These are phyloP conservation scores for Cyclina sinensis DNA, from an alignment of 1,140 invertebrate species.

Conservation along the genomic window DNA sequence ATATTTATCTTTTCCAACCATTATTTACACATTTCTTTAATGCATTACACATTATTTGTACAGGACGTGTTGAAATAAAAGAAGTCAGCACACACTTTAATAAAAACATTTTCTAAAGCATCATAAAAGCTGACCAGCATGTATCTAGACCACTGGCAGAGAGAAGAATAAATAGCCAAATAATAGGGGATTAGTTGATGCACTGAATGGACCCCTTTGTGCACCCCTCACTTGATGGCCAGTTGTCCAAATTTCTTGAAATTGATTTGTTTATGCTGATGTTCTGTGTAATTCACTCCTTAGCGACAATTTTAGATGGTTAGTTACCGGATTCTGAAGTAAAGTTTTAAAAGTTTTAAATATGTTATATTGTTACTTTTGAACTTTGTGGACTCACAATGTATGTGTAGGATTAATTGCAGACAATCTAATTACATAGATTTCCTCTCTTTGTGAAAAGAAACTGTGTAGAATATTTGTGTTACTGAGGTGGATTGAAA, in stretches of 20 bases:
- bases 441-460: not conserved
- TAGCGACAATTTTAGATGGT: slow-evolving; percentile 30
- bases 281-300: slow-evolving; percentile 45
- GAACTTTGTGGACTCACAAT: not conserved
- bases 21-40: too few species aligned
- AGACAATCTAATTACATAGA: slow-evolving; percentile 25
- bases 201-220: slow-evolving; percentile 19
- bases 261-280: slow-evolving; percentile 66
- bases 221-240: slow-evolving; percentile 53
- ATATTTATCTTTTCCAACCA: too few species aligned
- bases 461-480: slow-evolving; percentile 40
- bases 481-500: slow-evolving; percentile 11
- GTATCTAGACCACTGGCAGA: not conserved
- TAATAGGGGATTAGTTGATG: slow-evolving; percentile 46
- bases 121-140: too few species aligned
- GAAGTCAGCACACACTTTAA: too few species aligned
- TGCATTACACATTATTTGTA: too few species aligned
- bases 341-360: not conserved
- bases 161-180: slow-evolving; percentile 39
- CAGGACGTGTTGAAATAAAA: too few species aligned
- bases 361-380: not conserved
- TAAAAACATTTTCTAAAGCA: not conserved
- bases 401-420: not conserved
- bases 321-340: slow-evolving; percentile 26
- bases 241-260: slow-evolving; percentile 67